A percentile compares a stretch with the other conserved stretches of the same genome.
Evolutionary conservation across 2,113 vertebrate species (phyloP).

Genomic region (Leuciscus idus): DNA sequence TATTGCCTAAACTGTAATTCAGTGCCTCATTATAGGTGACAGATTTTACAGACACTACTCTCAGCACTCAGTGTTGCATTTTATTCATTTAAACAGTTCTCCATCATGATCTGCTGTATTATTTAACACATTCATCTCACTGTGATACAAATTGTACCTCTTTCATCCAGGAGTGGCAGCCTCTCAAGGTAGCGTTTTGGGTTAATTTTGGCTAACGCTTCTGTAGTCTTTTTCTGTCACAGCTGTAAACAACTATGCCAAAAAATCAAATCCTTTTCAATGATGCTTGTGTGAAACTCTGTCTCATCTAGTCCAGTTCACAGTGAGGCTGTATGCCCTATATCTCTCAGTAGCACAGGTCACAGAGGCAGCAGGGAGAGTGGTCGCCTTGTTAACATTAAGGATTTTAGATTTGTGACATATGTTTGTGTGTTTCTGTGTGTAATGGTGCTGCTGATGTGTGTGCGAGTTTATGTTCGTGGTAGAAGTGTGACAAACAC

Average conservation of each 20-base stretch:
- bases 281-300: background rate
- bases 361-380: background rate
- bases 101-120: conserved; percentile 59
- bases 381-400: background rate
- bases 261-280: background rate
- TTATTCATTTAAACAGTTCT: conserved; percentile 64
- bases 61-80: conserved; percentile 4
- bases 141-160: conserved; percentile 9
- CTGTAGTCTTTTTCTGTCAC: background rate
- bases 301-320: background rate
- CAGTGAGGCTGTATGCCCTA: background rate
- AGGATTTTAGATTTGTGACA: conserved; percentile 26
- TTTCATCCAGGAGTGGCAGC: background rate
- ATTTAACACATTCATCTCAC: conserved; percentile 57
- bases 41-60: conserved; percentile 25
- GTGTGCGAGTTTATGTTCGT: conserved; percentile 57
- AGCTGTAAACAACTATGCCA: background rate
- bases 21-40: conserved; percentile 8
- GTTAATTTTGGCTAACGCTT: background rate
- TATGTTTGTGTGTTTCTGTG: conserved; percentile 15
- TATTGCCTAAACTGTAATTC: background rate
- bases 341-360: background rate
- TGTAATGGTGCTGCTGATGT: conserved; percentile 39
- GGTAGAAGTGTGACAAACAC: conserved; percentile 61
- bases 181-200: background rate